Evolutionary conservation across 1,140 invertebrate species (phyloP), one percentile per base, ranked within the genome.

Genomic region (Metopolophium dirhodum): DNA sequence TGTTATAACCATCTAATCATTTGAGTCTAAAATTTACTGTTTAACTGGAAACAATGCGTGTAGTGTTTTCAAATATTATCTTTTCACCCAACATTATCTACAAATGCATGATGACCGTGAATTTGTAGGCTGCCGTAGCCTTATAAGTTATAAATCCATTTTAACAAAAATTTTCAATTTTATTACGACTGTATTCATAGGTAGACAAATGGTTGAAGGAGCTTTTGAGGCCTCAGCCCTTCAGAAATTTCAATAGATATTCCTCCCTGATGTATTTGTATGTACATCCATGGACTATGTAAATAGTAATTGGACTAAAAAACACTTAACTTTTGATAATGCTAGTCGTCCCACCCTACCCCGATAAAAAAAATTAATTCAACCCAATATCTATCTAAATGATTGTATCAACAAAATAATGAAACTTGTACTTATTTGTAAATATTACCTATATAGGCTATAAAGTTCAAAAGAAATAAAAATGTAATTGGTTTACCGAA

Each of bases 141-240:
- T 11, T 68, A n/a, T 77, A 77, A 77, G 41, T 41, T 41, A 77
- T 77, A 4, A 14, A 68, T 41, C 47, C 47, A 49, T 77, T n/a
- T 77, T 77, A 77, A 20, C 6, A 35, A 0, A 77, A n/a, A n/a
- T n/a, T n/a, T 30, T 18, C 6, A n/a, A n/a, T 77, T 35, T 3
- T 77, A 77, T 14, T 61, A 61, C 4, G 4, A 77, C n/a, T n/a
- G 30, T 77, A n/a, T 61, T 61, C 1, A 30, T 61, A n/a, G n/a
- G n/a, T 18, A 3, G 6, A 77, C 4, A n/a, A 7, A 0, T 4
- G 14, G n/a, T 4, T 7, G 4, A 18, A n/a, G 18, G 6, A n/a
- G 6, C 61, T 77, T 20, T n/a, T 7, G n/a, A n/a, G n/a, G 30
- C 18, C 14, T 68, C 30, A 54, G 4, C 61, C 14, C 30, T 22